Conservation (phyloP, 1,140 invertebrate genomes). For the Cherax destructor region DNA sequence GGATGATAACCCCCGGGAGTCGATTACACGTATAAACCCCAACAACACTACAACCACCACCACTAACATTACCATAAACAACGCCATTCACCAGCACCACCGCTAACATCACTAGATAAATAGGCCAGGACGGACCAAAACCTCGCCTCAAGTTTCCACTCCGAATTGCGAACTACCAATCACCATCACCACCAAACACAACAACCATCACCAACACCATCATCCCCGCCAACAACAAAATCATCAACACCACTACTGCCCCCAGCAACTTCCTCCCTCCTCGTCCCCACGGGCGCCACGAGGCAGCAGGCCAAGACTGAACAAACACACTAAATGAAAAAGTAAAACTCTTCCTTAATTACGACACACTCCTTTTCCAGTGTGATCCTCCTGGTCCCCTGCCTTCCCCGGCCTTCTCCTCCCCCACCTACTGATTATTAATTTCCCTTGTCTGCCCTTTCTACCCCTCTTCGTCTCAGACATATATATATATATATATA, state of each 20-base stretch:
- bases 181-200: background rate
- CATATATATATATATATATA: too few relatives aligned
- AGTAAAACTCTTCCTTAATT: conserved; percentile 67
- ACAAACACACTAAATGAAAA: conserved; percentile 62
- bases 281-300: conserved; percentile 14
- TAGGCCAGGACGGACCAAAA: too few relatives aligned
- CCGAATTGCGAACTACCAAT: too few relatives aligned
- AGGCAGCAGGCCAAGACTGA: conserved; percentile 22
- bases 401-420: background rate
- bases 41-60: background rate
- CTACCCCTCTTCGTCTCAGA: background rate
- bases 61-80: background rate
- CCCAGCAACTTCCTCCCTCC: background rate
- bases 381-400: too few relatives aligned
- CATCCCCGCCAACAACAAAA: background rate
- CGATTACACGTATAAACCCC: background rate
- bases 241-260: background rate
- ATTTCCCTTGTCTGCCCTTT: background rate
- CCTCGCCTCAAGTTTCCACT: background rate
- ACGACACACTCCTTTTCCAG: conserved; percentile 37
- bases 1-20: too few relatives aligned
- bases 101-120: background rate
- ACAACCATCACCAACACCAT: background rate
- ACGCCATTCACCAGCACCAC: background rate
- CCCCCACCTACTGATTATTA: background rate